Conservation (phyloP, 1,140 invertebrate genomes). For the Battus philenor region DNA sequence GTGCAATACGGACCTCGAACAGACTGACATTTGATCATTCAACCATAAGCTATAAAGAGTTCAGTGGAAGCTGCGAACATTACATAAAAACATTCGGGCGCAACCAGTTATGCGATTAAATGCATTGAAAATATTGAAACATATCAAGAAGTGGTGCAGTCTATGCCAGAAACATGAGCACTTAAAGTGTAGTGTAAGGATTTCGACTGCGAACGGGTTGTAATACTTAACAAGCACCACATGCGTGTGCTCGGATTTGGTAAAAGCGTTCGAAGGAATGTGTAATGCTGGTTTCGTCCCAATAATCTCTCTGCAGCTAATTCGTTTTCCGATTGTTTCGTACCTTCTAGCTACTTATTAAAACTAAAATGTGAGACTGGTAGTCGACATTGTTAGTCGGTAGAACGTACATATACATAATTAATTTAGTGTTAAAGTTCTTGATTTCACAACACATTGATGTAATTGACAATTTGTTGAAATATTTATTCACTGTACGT, state of each 20-base stretch:
- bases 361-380: constrained; percentile 75
- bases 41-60: constrained; percentile 38
- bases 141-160: constrained; percentile 69
- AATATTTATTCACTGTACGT: constrained; percentile 55
- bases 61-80: constrained; percentile 52
- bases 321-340: constrained; percentile 57
- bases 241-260: no score
- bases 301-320: constrained; percentile 52
- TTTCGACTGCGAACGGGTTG: constrained; percentile 34
- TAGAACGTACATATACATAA: constrained; percentile 61
- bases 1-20: constrained; percentile 45
- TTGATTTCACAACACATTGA: constrained; percentile 58
- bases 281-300: constrained; percentile 60
- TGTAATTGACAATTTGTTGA: constrained; percentile 57
- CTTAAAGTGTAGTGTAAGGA: constrained; percentile 62
- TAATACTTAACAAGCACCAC: background rate
- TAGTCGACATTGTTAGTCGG: constrained; percentile 72
- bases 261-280: background rate
- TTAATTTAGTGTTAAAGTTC: constrained; percentile 61
- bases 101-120: constrained; percentile 52
- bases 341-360: constrained; percentile 67
- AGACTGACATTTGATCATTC: constrained; percentile 43
- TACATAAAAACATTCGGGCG: constrained; percentile 48
- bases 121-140: constrained; percentile 60
- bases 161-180: constrained; percentile 53